Evolutionary conservation across 1,140 invertebrate species (phyloP), one percentile per base, ranked within the genome.

Genomic region (Eurosta solidaginis): DNA sequence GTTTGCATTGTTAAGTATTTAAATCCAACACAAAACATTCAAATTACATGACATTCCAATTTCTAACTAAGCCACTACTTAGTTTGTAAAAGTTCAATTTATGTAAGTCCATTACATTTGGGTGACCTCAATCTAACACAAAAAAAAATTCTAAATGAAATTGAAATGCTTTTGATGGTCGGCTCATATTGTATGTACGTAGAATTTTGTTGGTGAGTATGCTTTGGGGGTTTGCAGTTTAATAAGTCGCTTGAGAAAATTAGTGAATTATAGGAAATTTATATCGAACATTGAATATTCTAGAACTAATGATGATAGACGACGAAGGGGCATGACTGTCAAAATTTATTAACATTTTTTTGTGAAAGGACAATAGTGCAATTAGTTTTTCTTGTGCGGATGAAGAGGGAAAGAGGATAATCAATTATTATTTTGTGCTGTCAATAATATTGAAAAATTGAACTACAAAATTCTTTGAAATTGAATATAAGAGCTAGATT

Each of bases 81-180:
- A 1, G 10, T 1, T 54, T 9, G 45, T 29, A 10, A 12, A 10
- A 54, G 50, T 29, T 14, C 20, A 68, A 27, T 40, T 68, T 40
- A n/a, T n/a, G n/a, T 14, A n/a, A 68, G n/a, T 68, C 22, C 59
- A 42, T 68, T 68, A 20, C 33, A 68, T 40, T 9, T 68, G 33
- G 59, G 59, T 68, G 59, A 68, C 59, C 59, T 42, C 14, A 68
- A 68, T 68, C 5, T 40, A 9, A 29, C 17, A 29, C 40, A 68
- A 14, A n/a, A n/a, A n/a, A n/a, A 68, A 68, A 40, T 17, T 9
- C n/a, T 20, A 68, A 68, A 59, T 59, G 25, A 59, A 59, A 59
- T 59, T 59, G 54, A 59, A 59, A 59, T 59, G 54, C 22, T 33
- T 33, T 59, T 68, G 59, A 68, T 68, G 59, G 33, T n/a, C 33